Evolutionary conservation across 2,888 invertebrate species (phyloP).

Genomic region (Desoria tigrina): DNA sequence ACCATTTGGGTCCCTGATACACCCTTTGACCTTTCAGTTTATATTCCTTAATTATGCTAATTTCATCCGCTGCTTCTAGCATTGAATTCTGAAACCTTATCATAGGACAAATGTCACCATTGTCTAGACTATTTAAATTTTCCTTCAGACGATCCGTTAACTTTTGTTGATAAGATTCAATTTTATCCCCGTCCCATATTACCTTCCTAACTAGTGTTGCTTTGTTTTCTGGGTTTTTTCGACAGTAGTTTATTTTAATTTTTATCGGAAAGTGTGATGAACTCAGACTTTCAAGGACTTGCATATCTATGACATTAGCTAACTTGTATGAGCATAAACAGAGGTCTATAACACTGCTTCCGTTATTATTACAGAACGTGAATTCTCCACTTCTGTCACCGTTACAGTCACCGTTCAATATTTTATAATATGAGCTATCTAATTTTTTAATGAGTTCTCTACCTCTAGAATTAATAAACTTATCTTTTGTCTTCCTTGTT

Average conservation of each 20-base stretch:
- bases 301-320: background rate
- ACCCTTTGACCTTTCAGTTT: too few species aligned
- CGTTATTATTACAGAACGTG: constrained; percentile 14
- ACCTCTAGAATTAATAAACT: background rate
- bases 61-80: background rate
- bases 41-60: too few species aligned
- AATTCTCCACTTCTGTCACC: constrained; percentile 10
- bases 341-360: constrained; percentile 13
- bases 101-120: background rate
- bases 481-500: background rate
- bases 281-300: background rate
- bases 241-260: too few species aligned
- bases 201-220: background rate
- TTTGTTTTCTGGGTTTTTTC: background rate
- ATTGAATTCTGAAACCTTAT: background rate
- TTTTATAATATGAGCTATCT: too few species aligned
- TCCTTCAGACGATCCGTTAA: too few species aligned
- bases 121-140: too few species aligned
- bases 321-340: background rate
- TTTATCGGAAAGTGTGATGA: background rate
- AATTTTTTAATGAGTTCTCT: background rate
- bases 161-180: too few species aligned
- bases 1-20: too few species aligned
- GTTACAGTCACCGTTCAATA: constrained; percentile 4
- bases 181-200: too few species aligned